Percentiles rank a stretch among this genome's conserved stretches.
Evolutionary conservation across 2,797 vertebrate genomes (phyloP).

Genomic region (Pygocentrus nattereri): DNA sequence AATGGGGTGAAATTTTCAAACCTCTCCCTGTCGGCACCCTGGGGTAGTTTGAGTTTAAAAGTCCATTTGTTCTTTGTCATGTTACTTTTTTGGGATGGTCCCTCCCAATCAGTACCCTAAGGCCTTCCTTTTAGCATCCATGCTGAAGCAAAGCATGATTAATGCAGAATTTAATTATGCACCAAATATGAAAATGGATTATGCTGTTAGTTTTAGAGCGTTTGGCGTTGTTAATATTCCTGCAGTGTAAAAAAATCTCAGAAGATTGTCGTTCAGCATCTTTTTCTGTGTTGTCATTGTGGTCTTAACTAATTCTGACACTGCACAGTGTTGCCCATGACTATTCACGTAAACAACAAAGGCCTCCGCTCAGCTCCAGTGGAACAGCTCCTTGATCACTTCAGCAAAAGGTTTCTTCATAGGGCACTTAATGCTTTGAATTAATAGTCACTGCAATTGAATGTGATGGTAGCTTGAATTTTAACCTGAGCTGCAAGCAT

Average conservation of each 20-base stretch:
- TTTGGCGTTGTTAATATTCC: background rate
- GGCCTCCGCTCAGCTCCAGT: constrained; percentile 27
- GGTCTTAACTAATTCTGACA: constrained; percentile 15
- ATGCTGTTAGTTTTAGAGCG: constrained; percentile 5
- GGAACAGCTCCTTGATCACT: constrained; percentile 44
- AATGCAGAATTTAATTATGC: background rate
- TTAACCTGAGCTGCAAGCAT: background rate
- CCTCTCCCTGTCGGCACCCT: background rate
- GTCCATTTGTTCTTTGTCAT: constrained; percentile 14
- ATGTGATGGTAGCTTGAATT: constrained; percentile 13
- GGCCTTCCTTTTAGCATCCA: constrained; percentile 20
- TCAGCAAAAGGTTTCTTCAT: constrained; percentile 34
- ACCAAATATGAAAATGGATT: background rate
- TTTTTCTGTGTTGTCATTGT: constrained; percentile 8
- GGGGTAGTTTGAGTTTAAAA: constrained; percentile 32
- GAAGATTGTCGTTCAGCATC: background rate
- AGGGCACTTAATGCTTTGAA: constrained; percentile 24
- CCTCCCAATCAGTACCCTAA: background rate
- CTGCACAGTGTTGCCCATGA: background rate
- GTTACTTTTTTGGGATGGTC: constrained; percentile 12
- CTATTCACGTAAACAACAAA: constrained; percentile 35
- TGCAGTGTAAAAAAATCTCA: background rate
- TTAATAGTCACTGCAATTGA: constrained; percentile 40
- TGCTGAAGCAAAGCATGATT: constrained; percentile 28
- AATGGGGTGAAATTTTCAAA: constrained; percentile 13